Base-by-base conservation (phyloP, 2,113 vertebrate genomes). In the Megalops atlanticus region DNA sequence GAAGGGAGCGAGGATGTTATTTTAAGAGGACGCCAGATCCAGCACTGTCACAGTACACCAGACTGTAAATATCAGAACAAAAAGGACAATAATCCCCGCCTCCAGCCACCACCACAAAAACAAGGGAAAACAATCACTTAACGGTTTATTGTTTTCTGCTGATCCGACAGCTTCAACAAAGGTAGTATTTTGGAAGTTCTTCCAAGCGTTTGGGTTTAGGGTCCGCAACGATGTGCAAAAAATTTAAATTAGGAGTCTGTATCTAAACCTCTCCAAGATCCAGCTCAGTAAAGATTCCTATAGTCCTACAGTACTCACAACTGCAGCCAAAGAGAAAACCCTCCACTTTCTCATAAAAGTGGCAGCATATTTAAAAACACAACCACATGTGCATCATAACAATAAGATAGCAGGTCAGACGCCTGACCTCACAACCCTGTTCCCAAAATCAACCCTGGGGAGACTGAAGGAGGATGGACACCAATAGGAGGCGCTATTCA, bases 351-450 rank as follows among this genome's bases (percentile, higher is more conserved):
- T 92, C 92, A 92, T 93, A 94, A 88, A 88, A 94, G 95, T 90
- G 89, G 93, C 91, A 92, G 92, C 84, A 81, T 27, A 74, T 83
- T 86, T 35, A 75, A 83, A 83, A 82, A 70, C 80, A 86, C 93
- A 88, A 93, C 93, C 90, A 94, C 93, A 93, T 92, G 93, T 96
- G 96, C 96, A 95, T 93, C 96, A 92, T 93, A 92, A 93, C 91
- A 94, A 92, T 8, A 14, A 24, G 58, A 92, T 95, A 94, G 93
- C 93, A 84, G 95, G 92, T 90, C 91, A 7, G 89, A 90, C 86
- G 90, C 93, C 94, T 95, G 94, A 95, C 93, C 86, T 93, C 89
- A 90, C 92, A 95, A 99, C 97, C 97, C 97, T 98, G 97, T 97
- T 95, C 96, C 95, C 95, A 94, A 93, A 91, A 92, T 74, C 49